phyloP scores from a whole-genome alignment of 2,113 vertebrate genomes.

The Hydrochoerus hydrochaeris region DNA sequence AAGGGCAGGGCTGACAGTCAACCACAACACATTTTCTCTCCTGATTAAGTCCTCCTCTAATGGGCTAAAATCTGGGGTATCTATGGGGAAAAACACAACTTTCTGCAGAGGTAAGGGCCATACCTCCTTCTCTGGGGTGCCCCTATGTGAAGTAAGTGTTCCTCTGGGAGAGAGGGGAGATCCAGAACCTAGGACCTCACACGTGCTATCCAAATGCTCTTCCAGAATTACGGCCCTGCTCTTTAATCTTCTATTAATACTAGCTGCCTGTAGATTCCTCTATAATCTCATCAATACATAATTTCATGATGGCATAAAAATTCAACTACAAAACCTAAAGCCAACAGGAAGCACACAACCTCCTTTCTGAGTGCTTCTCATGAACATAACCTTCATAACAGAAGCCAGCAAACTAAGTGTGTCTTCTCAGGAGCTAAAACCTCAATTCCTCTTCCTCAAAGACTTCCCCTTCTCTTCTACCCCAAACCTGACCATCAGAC shows the following conservation, averaged over 20 bases:
- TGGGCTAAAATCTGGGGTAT: background rate
- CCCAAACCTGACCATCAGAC: background rate
- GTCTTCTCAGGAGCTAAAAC: background rate
- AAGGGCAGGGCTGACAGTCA: background rate
- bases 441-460: constrained; percentile 30
- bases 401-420: background rate
- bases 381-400: background rate
- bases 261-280: background rate
- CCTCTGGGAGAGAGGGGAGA: background rate
- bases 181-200: background rate
- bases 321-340: background rate
- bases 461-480: background rate
- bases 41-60: background rate
- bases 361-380: background rate
- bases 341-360: background rate
- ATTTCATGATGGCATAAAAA: background rate
- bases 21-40: background rate
- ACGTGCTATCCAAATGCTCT: background rate
- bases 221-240: background rate
- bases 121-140: background rate
- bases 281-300: background rate
- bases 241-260: background rate
- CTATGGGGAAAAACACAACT: background rate
- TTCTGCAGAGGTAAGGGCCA: background rate
- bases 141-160: background rate